A percentile compares a stretch with the other conserved stretches of the same genome.
Conservation (phyloP, 2,888 invertebrate species). For the Gastrophysa polygoni region DNA sequence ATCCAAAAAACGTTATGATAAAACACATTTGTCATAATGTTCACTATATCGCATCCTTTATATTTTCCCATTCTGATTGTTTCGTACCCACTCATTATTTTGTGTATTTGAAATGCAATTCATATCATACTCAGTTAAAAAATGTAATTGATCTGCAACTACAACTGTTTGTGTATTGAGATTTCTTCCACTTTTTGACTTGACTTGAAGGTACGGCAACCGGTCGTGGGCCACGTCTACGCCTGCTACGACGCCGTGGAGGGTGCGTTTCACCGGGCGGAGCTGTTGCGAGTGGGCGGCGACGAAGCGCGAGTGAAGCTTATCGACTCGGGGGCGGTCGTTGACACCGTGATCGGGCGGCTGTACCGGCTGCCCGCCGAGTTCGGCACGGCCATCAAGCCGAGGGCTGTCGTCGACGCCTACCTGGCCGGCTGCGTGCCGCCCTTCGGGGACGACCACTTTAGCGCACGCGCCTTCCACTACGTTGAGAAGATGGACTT, state of each 20-base stretch:
- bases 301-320: conserved; percentile 60
- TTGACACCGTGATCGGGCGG: conserved; percentile 55
- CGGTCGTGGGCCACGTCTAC: conserved; percentile 32
- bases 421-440: conserved; percentile 50
- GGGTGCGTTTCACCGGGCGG: conserved; percentile 36
- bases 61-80: no score
- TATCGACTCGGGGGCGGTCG: conserved; percentile 66
- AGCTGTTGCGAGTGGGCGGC: conserved; percentile 36
- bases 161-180: no score
- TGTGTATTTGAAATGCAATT: no score
- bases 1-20: no score
- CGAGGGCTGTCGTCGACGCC: conserved; percentile 54
- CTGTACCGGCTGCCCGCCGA: conserved; percentile 62
- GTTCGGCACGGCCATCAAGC: conserved; percentile 57
- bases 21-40: no score
- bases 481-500: conserved; percentile 36
- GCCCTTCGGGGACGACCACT: conserved; percentile 48
- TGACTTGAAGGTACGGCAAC: no score
- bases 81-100: no score
- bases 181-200: no score
- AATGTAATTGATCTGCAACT: no score
- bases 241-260: conserved; percentile 38
- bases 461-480: conserved; percentile 38
- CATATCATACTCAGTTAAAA: no score
- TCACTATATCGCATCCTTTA: no score